Evolutionary conservation across 2,113 vertebrate species (phyloP).

Genomic region (Gadus chalcogrammus): DNA sequence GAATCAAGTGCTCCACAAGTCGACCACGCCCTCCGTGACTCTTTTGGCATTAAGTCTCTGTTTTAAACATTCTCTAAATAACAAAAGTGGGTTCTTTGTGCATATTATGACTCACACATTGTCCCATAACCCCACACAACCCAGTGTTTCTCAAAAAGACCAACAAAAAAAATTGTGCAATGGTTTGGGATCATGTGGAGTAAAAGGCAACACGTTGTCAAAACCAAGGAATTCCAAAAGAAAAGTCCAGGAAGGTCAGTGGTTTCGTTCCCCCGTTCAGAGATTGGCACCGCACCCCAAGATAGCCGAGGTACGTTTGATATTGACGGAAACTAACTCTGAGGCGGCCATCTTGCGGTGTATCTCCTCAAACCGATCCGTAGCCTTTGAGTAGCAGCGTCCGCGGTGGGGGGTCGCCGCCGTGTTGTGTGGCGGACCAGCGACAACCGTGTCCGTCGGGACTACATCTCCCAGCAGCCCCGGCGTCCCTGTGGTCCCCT

Average conservation of each 20-base stretch:
- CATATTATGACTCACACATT: constrained; percentile 67
- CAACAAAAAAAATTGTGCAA: constrained; percentile 67
- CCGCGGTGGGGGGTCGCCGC: background rate
- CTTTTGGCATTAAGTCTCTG: constrained; percentile 75
- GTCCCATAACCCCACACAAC: constrained; percentile 66
- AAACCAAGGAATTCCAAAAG: constrained; percentile 10
- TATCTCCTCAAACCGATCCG: constrained; percentile 28
- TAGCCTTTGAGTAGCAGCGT: background rate
- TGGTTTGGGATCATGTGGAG: constrained; percentile 69
- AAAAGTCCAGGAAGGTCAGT: constrained; percentile 32
- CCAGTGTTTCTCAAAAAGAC: constrained; percentile 60
- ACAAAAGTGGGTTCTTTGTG: constrained; percentile 66
- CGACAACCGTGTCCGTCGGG: constrained; percentile 19
- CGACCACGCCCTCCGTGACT: constrained; percentile 46
- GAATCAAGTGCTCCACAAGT: constrained; percentile 53
- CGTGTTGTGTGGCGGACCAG: constrained; percentile 25
- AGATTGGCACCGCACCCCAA: constrained; percentile 23
- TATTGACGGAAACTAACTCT: constrained; percentile 30
- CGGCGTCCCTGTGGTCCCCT: constrained; percentile 22
- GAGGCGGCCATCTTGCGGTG: constrained; percentile 23
- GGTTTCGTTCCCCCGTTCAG: background rate
- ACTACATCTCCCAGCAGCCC: constrained; percentile 28
- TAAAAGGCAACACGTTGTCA: constrained; percentile 72
- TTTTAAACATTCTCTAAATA: constrained; percentile 68
- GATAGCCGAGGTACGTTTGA: constrained; percentile 44